Conservation (phyloP, 2,888 invertebrate species). For the Digitonthophagus gazella region DNA sequence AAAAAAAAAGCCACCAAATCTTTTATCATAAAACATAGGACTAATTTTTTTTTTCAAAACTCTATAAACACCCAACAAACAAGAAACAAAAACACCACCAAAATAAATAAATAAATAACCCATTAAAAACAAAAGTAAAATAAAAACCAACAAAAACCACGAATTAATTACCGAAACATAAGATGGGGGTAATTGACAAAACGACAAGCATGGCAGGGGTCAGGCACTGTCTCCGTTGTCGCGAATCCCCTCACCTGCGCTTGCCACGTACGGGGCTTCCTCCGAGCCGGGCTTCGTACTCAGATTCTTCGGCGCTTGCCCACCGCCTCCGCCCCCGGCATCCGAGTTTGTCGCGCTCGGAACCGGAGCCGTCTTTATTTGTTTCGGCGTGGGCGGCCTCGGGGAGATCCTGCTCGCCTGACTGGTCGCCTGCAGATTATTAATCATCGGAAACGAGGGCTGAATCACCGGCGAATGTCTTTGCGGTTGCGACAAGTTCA, state of each 20-base stretch:
- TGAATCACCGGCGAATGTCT: slow-evolving; percentile 49
- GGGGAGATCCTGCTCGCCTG: slow-evolving; percentile 39
- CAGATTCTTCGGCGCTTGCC: slow-evolving; percentile 19
- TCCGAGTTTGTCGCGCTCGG: not conserved
- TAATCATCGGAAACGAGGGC: slow-evolving; percentile 48
- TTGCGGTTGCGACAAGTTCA: slow-evolving; percentile 45
- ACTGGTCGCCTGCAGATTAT: slow-evolving; percentile 40
- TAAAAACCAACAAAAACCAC: slow-evolving; percentile 44
- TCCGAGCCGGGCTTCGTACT: slow-evolving; percentile 26
- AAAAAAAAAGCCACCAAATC: too few species aligned
- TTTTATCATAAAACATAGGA: too few species aligned
- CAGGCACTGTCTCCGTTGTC: slow-evolving; percentile 51
- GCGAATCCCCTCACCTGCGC: slow-evolving; percentile 49
- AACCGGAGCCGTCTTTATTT: slow-evolving; percentile 31
- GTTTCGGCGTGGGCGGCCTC: slow-evolving; percentile 43
- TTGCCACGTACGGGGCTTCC: slow-evolving; percentile 35
- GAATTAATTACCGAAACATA: slow-evolving; percentile 48
- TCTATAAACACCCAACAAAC: not conserved
- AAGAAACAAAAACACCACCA: slow-evolving; percentile 3
- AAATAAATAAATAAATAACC: slow-evolving; percentile 32
- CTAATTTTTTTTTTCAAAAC: too few species aligned
- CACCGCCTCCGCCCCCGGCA: not conserved
- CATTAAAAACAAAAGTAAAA: too few species aligned
- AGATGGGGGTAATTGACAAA: slow-evolving; percentile 45
- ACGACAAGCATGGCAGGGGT: slow-evolving; percentile 47